A percentile compares a stretch with the other conserved stretches of the same genome.
phyloP scores from a whole-genome alignment of 2,888 invertebrate species.

The Pollenia griseotomentosa region DNA sequence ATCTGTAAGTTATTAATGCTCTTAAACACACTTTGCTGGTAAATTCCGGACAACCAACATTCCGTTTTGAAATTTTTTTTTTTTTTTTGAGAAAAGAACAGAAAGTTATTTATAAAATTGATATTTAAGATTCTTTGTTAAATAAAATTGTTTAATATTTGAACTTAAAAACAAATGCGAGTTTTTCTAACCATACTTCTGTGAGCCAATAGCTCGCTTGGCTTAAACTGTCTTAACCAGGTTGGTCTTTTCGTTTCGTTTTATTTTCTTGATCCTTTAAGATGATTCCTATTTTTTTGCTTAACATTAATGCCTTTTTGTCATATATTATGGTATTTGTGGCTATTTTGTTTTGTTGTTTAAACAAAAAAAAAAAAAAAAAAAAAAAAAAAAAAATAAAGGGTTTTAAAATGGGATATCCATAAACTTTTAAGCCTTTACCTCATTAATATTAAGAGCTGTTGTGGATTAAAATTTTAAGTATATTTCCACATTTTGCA shows the following conservation, averaged over 20 bases:
- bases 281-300: conserved; percentile 7
- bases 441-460: not conserved
- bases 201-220: not conserved
- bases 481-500: not conserved
- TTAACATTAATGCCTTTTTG: conserved; percentile 15
- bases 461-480: conserved; percentile 1
- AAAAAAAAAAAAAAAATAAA: not conserved
- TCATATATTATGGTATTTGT: conserved; percentile 24
- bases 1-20: conserved; percentile 50
- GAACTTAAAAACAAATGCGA: not conserved
- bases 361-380: no score
- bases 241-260: not conserved
- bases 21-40: conserved; percentile 8
- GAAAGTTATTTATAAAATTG: not conserved
- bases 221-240: not conserved
- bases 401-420: no score
- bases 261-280: not conserved
- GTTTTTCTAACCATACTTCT: not conserved
- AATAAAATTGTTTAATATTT: not conserved
- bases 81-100: not conserved
- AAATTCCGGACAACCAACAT: not conserved
- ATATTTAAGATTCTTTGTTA: conserved; percentile 6
- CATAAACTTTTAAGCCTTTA: conserved; percentile 21
- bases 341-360: not conserved
- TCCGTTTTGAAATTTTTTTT: not conserved